Evolutionary conservation across 2,113 vertebrate genomes (phyloP).

Genomic region (Mirounga angustirostris): DNA sequence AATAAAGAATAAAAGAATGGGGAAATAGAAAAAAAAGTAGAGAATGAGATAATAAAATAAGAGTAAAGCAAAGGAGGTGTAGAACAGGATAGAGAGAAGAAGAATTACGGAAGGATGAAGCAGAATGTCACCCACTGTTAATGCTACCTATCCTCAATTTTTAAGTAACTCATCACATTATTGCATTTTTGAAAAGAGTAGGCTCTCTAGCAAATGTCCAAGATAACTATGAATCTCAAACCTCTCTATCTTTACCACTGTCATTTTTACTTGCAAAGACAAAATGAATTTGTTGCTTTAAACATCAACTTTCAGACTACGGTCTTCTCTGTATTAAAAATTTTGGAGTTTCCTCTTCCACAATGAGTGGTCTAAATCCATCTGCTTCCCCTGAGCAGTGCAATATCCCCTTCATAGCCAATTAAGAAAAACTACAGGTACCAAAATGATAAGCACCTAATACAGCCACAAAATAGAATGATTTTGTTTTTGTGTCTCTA

Average conservation of each 20-base stretch:
- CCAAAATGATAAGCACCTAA: background rate
- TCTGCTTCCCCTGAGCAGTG: background rate
- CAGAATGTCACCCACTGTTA: background rate
- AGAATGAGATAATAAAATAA: background rate
- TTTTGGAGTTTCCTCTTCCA: background rate
- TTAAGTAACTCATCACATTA: background rate
- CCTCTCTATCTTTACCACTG: background rate
- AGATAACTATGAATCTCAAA: background rate
- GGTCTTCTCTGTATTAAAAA: background rate
- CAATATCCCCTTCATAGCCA: background rate
- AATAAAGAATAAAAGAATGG: background rate
- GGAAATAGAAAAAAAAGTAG: background rate
- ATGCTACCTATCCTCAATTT: background rate
- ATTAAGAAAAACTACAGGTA: background rate
- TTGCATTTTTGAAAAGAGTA: background rate
- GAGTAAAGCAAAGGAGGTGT: rapidly evolving
- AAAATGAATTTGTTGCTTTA: slow-evolving; percentile 6
- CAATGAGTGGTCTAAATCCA: background rate
- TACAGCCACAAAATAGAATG: background rate
- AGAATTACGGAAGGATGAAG: background rate
- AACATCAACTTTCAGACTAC: background rate
- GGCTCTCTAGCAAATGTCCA: background rate
- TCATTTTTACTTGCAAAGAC: background rate
- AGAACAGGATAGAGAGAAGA: background rate
- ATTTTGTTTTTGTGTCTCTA: background rate